Evolutionary conservation across 2,888 invertebrate species (phyloP), one percentile per base, ranked within the genome.

Genomic region (Blastobasis lacticolella): DNA sequence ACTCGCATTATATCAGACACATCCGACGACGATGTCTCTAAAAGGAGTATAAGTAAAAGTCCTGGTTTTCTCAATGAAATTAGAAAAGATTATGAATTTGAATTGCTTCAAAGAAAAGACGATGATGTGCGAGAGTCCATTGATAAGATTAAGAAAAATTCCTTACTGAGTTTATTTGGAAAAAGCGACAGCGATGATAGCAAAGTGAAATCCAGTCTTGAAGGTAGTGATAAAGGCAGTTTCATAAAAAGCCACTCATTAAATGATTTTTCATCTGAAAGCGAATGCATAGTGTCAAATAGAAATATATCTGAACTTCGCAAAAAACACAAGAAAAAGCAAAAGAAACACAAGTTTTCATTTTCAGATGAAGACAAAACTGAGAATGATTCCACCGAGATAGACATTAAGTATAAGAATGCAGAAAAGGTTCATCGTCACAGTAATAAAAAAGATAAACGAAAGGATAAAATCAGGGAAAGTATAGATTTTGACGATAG

Each of bases 271-370:
- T 88, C 88, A 44, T 90, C 82, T 52, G 90, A 86, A 74, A 84
- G 77, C 62, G 89, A 89, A 72, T 83, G 78, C 44, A 70, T 79
- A 55, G 67, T 69, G 61, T 78, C 76, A 56, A 77, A 82, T 69
- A 78, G 85, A 76, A 60, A 81, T 65, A 52, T 60, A 45, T 78
- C 73, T 23, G 92, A 92, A 67, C 71, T 89, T 47, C 89, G 94
- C 7, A 94, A 93, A 71, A 95, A 94, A 69, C 95, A 95, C 69
- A 95, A 94, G 77, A 95, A 95, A 88, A 95, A 94, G 68, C 94
- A 94, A 71, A 95, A 93, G 75, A 92, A 93, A 38, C 92, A 93
- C 60, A 95, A 94, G 71, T 90, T 89, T 59, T 89, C 91, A 6
- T 83, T 90, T 53, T 90, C 91, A 46, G 92, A 91, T 59, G 91